Percentiles rank a stretch among this genome's conserved stretches.
These are phyloP conservation scores for Panopea generosa DNA, from an alignment of 2,888 invertebrate genomes.

Conservation along the genomic window DNA sequence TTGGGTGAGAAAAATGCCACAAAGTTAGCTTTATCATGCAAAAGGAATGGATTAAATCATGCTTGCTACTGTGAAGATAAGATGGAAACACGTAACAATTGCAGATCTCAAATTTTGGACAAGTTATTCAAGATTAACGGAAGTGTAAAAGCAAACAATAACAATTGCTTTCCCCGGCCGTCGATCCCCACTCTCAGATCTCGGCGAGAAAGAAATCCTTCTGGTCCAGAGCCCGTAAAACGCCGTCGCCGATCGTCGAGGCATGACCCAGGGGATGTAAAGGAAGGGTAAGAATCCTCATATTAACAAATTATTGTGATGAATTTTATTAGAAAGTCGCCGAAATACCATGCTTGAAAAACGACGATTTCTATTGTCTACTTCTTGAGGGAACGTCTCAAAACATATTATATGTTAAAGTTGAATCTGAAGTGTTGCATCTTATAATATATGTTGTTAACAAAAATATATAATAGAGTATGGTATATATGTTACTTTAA, in stretches of 20 bases:
- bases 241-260: slow-evolving; percentile 72
- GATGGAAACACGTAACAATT: slow-evolving; percentile 67
- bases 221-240: slow-evolving; percentile 66
- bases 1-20: slow-evolving; percentile 69
- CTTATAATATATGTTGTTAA: no score
- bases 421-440: no score
- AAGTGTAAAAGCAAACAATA: slow-evolving; percentile 67
- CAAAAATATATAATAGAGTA: no score
- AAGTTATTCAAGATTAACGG: slow-evolving; percentile 72
- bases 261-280: slow-evolving; percentile 69
- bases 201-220: slow-evolving; percentile 72
- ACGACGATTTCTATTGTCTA: slow-evolving; percentile 58
- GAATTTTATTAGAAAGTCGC: not conserved
- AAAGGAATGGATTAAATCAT: slow-evolving; percentile 79
- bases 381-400: slow-evolving; percentile 55
- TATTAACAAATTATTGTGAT: not conserved
- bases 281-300: slow-evolving; percentile 63
- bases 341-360: slow-evolving; percentile 19
- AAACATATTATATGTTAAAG: no score
- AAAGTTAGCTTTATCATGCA: slow-evolving; percentile 75
- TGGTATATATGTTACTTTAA: no score
- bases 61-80: slow-evolving; percentile 74
- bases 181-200: slow-evolving; percentile 79
- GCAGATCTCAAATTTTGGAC: slow-evolving; percentile 67
- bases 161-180: slow-evolving; percentile 77